Base-by-base conservation (phyloP, 2,888 invertebrate species). In the Pollenia labialis region DNA sequence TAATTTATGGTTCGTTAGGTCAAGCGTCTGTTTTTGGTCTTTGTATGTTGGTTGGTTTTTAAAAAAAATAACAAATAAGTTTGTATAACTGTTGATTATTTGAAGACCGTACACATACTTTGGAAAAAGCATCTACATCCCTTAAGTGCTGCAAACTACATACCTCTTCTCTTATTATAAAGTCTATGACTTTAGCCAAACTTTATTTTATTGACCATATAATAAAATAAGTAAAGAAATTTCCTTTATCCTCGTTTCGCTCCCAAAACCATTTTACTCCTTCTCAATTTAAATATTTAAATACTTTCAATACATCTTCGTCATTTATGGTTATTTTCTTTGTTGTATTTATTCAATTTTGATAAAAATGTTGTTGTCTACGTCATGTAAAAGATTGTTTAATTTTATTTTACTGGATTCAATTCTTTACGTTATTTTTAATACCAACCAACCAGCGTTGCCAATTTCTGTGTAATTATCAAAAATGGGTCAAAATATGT, bases 1-100 rank as follows among this genome's bases (percentile, higher is more conserved):
- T 92, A 92, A 92, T 92, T 92, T 92, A 92, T 92, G 92, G 92
- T 92, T 92, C 92, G 92, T 92, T 92, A 92, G 92, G 92, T 92
- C 92, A 92, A 92, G 89, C 84, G 89, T 89, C 89, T 87, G 81
- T 77, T 76, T 83, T 75, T 64, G 56, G 68, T 68, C 52, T 72
- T 71, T 56, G 23, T 60, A 68, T 72, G 71, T 81, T 62, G 58
- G 62, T 60, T 58, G 81, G 48, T 58, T 68, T 11, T 40, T 56
- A 42, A 74, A 64, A 54, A 64, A 14, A 44, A 68, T 48, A 74
- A 64, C 50, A 64, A 14, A 44, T 50, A 72, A 62, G 11, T 50
- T 62, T 60, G 56, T 50, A 44, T 40, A 62, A 60, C 68, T 83
- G 76, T 76, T 82, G 82, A 76, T 71, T 76, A 76, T 82, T 71